Evolutionary conservation across 2,888 invertebrate genomes (phyloP), one percentile per base, ranked within the genome.

Genomic region (Euspilapteryx auroguttella): DNA sequence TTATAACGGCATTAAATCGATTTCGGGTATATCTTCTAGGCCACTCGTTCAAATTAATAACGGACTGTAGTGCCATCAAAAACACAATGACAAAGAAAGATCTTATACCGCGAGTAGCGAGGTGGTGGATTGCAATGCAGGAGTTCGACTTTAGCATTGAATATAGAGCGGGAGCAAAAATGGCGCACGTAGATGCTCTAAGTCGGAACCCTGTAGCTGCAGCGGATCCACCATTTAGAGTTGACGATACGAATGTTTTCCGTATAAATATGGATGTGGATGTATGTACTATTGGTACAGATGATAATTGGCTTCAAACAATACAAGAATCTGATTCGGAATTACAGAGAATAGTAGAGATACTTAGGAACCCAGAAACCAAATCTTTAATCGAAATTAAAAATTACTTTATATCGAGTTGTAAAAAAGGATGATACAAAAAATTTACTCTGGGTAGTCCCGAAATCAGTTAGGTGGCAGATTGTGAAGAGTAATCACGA

Each of bases 141-240:
- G 38, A 43, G 12, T 48, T 37, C 21, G 32, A 44, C 29, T 45
- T 35, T 27, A 30, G 11, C 5, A 34, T 45, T 17, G 32, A 41
- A 33, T 42, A 45, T 30, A 29, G 42, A 20, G 25, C 35, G n/a
- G 37, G 36, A 1, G 20, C 21, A n/a, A 24, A 25, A 12, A 40
- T 45, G 38, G 20, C 25, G n/a, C 40, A 44, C 27, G 40, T 37
- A 4, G 45, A 46, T 33, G 40, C 41, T 1, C 26, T 44, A 14
- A 45, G 46, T 14, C 12, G 41, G 11, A 29, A 33, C 20, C 34
- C 38, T 22, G n/a, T n/a, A n/a, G n/a, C n/a, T n/a, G n/a, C n/a
- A n/a, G n/a, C n/a, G n/a, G n/a, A n/a, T n/a, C n/a, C n/a, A n/a
- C n/a, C n/a, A n/a, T n/a, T n/a, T n/a, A n/a, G n/a, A n/a, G n/a